These are phyloP conservation scores for Zhengitettix transpicula DNA, from an alignment of 2,888 invertebrate species.

Conservation along the genomic window DNA sequence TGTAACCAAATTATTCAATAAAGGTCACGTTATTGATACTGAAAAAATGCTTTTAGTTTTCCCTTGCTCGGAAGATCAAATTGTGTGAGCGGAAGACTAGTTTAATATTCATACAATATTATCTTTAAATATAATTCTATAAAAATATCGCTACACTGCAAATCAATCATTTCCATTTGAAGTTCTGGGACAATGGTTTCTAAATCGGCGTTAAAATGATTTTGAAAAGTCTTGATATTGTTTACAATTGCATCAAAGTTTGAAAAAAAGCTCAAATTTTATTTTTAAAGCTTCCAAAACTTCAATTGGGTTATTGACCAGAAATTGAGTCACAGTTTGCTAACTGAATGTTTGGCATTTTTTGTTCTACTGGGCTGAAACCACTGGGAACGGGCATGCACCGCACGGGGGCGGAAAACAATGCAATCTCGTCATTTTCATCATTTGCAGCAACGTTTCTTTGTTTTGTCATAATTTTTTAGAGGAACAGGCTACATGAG, in stretches of 20 bases:
- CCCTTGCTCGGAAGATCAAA: background rate
- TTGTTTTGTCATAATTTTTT: no score
- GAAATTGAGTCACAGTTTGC: background rate
- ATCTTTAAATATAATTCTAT: background rate
- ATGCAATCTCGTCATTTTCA: no score
- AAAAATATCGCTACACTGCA: conserved; percentile 14
- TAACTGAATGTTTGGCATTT: background rate
- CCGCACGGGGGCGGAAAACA: no score
- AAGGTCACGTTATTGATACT: background rate
- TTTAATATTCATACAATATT: no score
- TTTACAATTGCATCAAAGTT: background rate
- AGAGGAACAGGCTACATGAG: no score
- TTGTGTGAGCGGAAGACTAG: background rate
- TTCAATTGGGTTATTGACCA: background rate
- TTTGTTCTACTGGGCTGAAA: background rate
- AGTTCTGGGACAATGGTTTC: conserved; percentile 14
- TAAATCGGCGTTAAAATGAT: conserved; percentile 14
- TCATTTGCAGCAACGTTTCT: no score
- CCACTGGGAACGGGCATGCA: no score
- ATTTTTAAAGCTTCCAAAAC: background rate
- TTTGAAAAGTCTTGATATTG: conserved; percentile 9
- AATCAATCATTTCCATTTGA: no score
- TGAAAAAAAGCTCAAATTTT: background rate
- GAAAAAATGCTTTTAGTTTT: background rate
- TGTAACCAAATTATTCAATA: no score